Evolutionary conservation across 2,797 vertebrate genomes (phyloP).

Genomic region (Protonibea diacanthus): DNA sequence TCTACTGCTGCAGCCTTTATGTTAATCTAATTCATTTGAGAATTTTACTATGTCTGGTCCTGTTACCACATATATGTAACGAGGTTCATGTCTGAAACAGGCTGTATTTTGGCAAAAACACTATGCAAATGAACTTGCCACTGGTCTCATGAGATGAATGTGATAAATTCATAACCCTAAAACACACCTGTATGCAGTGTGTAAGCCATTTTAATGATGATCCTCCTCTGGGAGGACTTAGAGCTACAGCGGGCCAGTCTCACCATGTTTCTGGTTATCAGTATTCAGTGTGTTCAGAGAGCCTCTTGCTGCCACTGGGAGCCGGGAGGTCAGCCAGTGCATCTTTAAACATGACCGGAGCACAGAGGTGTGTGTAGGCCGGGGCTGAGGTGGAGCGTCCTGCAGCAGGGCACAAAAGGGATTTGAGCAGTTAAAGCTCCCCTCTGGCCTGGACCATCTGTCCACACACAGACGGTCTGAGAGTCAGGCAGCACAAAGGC

Average conservation of each 20-base stretch:
- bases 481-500: conserved; percentile 51
- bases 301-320: not conserved
- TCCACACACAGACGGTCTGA: conserved; percentile 39
- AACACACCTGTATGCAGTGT: not conserved
- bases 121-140: not conserved
- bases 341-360: conserved; percentile 3
- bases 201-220: not conserved
- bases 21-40: not conserved
- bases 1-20: not conserved
- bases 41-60: not conserved
- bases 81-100: not conserved
- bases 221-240: not conserved
- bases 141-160: not conserved
- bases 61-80: not conserved
- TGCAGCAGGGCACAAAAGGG: conserved; percentile 44
- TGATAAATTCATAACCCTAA: not conserved
- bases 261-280: not conserved
- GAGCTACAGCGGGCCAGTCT: not conserved
- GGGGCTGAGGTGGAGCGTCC: conserved; percentile 16
- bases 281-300: conserved; percentile 1
- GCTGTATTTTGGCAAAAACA: not conserved
- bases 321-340: not conserved
- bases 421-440: conserved; percentile 53
- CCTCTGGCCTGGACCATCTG: conserved; percentile 69
- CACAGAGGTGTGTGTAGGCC: conserved; percentile 19